These are phyloP conservation scores for Thelaira solivaga DNA, from an alignment of 2,888 invertebrate species.

Conservation along the genomic window DNA sequence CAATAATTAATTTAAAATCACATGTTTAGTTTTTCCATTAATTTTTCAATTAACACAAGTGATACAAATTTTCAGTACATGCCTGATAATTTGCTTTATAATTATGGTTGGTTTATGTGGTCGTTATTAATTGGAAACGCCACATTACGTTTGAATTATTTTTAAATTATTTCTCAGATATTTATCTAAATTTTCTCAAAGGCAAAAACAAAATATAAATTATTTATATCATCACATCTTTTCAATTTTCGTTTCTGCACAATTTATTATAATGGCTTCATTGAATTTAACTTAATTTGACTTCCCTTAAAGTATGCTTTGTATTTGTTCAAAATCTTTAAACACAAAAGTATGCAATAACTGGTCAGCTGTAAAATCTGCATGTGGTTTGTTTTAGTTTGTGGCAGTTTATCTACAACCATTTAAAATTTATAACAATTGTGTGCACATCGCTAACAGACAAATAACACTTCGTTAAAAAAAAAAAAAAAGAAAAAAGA, in stretches of 20 bases:
- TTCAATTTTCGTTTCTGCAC: not conserved
- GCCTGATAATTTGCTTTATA: too few relatives aligned
- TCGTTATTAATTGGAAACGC: too few relatives aligned
- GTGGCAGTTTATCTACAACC: not conserved
- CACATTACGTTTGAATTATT: too few relatives aligned
- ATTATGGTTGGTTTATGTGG: too few relatives aligned
- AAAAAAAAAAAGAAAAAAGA: not conserved
- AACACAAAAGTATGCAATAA: conserved; percentile 12
- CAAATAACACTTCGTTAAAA: conserved; percentile 19
- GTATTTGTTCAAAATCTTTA: not conserved
- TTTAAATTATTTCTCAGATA: too few relatives aligned
- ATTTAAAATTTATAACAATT: conserved; percentile 34
- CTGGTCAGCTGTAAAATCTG: not conserved
- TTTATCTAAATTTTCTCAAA: too few relatives aligned
- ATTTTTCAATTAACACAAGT: too few relatives aligned
- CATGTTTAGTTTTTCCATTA: too few relatives aligned
- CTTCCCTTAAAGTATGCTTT: conserved; percentile 12
- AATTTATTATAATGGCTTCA: not conserved
- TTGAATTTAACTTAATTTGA: conserved; percentile 5
- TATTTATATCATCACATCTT: too few relatives aligned
- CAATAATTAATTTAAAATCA: too few relatives aligned
- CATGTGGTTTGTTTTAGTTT: not conserved
- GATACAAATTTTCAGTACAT: too few relatives aligned
- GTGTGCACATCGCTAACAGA: conserved; percentile 6
- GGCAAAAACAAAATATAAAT: too few relatives aligned